Conservation (phyloP, 2,797 vertebrate genomes). For the Anolis apletophallus region DNA sequence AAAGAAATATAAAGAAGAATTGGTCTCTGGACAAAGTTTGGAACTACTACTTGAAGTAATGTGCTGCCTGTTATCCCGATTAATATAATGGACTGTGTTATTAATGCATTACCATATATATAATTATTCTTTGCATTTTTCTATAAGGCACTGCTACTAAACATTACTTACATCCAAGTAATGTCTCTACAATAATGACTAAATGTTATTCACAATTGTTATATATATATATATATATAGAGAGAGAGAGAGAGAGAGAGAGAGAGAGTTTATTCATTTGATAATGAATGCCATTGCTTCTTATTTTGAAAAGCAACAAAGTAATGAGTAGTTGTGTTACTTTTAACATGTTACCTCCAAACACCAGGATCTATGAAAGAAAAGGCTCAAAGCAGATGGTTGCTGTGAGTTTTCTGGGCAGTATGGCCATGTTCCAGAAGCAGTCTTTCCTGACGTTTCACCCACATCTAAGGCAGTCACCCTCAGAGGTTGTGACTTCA, state of each 20-base stretch:
- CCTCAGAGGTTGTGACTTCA: too few relatives aligned
- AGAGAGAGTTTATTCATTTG: background rate
- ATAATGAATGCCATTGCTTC: background rate
- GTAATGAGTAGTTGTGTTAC: background rate
- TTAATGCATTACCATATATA: background rate
- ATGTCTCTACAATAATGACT: background rate
- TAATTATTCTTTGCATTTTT: background rate
- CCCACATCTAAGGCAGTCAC: too few relatives aligned
- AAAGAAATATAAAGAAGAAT: background rate
- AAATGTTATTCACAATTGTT: background rate
- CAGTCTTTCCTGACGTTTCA: too few relatives aligned
- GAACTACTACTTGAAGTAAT: background rate
- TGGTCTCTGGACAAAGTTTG: background rate
- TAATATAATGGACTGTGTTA: background rate
- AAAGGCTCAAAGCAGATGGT: too few relatives aligned
- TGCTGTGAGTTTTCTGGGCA: too few relatives aligned
- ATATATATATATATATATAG: background rate
- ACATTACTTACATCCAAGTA: background rate
- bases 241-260: too few relatives aligned
- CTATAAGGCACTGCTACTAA: background rate
- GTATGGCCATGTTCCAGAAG: too few relatives aligned
- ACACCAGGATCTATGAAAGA: background rate
- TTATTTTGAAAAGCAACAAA: background rate
- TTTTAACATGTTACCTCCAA: background rate
- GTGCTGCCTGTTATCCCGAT: background rate